Percentiles rank a stretch among this genome's conserved stretches.
Evolutionary conservation across 2,888 invertebrate species (phyloP).

Genomic region (Tinea pellionella): DNA sequence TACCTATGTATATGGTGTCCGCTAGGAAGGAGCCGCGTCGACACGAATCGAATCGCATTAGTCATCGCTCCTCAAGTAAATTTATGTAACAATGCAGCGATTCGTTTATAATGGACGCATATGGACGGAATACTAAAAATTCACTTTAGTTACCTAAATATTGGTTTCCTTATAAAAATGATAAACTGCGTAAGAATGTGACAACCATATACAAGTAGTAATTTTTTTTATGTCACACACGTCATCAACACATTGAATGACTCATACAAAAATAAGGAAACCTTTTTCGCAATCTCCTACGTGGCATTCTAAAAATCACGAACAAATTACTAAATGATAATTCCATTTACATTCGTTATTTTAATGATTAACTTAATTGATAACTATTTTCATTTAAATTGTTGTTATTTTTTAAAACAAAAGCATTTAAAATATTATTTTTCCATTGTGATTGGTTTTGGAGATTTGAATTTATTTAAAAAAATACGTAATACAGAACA

Average conservation of each 20-base stretch:
- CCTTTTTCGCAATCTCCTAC: not conserved
- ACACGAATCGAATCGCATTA: too few relatives aligned
- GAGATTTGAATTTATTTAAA: not conserved
- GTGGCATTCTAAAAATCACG: not conserved
- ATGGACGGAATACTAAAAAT: too few relatives aligned
- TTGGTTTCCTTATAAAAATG: too few relatives aligned
- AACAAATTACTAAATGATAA: not conserved
- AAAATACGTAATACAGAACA: not conserved
- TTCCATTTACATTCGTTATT: not conserved
- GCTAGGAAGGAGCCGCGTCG: too few relatives aligned
- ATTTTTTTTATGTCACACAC: not conserved
- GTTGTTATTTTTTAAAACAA: not conserved
- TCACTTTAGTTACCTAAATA: too few relatives aligned
- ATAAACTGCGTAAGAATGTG: too few relatives aligned
- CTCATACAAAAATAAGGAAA: not conserved
- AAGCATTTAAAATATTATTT: not conserved
- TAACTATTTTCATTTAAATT: not conserved
- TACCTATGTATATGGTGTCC: too few relatives aligned
- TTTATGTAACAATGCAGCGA: too few relatives aligned
- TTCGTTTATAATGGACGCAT: too few relatives aligned
- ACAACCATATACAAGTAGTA: too few relatives aligned
- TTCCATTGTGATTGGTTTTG: not conserved
- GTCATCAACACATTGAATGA: not conserved
- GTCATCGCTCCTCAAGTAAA: too few relatives aligned
- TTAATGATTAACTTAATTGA: not conserved